These are phyloP conservation scores for Tiphia femorata DNA, from an alignment of 2,888 invertebrate species.

Conservation along the genomic window DNA sequence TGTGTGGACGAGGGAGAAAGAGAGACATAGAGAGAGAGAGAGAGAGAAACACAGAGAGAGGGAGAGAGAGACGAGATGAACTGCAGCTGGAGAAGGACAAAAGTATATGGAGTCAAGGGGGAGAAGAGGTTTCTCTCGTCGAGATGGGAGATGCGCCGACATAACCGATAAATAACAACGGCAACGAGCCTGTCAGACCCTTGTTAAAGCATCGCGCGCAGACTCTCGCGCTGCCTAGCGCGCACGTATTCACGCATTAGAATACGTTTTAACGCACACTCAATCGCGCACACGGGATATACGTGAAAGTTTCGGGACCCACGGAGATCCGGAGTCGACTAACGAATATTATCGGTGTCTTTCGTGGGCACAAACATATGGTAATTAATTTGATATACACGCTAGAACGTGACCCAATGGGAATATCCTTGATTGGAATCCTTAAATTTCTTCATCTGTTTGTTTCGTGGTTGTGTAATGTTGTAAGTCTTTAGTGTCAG, in stretches of 20 bases:
- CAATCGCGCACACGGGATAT: conserved; percentile 15
- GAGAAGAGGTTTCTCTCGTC: conserved; percentile 46
- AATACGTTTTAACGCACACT: conserved; percentile 46
- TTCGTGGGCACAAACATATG: conserved; percentile 19
- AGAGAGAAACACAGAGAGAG: too few relatives aligned
- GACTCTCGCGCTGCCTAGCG: conserved; percentile 44
- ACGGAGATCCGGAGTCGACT: conserved; percentile 16
- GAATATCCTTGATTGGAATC: too few relatives aligned
- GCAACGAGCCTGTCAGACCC: conserved; percentile 69
- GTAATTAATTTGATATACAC: conserved; percentile 44
- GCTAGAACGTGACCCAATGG: too few relatives aligned
- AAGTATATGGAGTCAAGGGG: conserved; percentile 21
- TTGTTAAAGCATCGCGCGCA: conserved; percentile 63
- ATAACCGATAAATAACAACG: conserved; percentile 69
- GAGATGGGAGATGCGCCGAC: conserved; percentile 66
- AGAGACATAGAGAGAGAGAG: too few relatives aligned
- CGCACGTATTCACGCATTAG: conserved; percentile 51
- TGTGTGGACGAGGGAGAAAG: too few relatives aligned
- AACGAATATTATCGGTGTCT: conserved; percentile 36
- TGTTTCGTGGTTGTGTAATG: too few relatives aligned
- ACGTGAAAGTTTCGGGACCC: conserved; percentile 4
- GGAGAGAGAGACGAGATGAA: conserved; percentile 12
- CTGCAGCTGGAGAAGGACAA: background rate
- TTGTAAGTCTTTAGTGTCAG: too few relatives aligned
- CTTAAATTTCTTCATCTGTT: too few relatives aligned